Base-by-base conservation (phyloP, 2,113 vertebrate species). In the Xiphorhynchus elegans region DNA sequence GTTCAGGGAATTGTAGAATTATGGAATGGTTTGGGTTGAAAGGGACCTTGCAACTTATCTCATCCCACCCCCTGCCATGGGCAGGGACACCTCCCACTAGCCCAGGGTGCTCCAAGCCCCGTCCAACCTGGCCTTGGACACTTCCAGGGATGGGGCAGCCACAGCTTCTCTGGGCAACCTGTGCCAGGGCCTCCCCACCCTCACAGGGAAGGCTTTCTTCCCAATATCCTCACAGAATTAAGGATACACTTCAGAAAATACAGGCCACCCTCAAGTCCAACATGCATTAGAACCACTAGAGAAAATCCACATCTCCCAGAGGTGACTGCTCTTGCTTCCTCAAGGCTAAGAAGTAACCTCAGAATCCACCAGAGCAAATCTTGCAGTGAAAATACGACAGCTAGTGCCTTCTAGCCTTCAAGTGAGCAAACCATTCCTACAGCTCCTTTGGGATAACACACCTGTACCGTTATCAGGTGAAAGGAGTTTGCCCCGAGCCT, bases 291-390 rank as follows among this genome's bases (percentile, higher is more conserved):
- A 55, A 42, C 12, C 64, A 37, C 7, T 1, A 6, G 40, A 50
- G 33, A n/a, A 11, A 60, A 15, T 4, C 35, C 37, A 3, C 1
- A 1, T 13, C 33, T n/a, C 44, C 14, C 0, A 0, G 67, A 0
- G 33, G 59, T 0, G 1, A 17, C 56, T 17, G 31, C 50, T 78
- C 64, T 62, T 9, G 0, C 40, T 44, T 21, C 50, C 26, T 10
- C 24, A 4, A 5, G 19, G 42, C 46, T 70, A 1, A 70, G 35
- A 58, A 75, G 28, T 0, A 33, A 68, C 39, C 18, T 10, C 56
- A 47, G 28, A 37, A 73, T 8, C 8, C 49, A 19, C 1, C 4
- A 13, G 13, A n/a, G 10, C 12, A 40, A 66, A 62, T 40, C 56
- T 68, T 46, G 42, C 31, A 20, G 40, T 12, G 72, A 28, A 70